These are phyloP conservation scores for Drosophila kanekoi DNA, from an alignment of 2,888 invertebrate species.

Conservation along the genomic window DNA sequence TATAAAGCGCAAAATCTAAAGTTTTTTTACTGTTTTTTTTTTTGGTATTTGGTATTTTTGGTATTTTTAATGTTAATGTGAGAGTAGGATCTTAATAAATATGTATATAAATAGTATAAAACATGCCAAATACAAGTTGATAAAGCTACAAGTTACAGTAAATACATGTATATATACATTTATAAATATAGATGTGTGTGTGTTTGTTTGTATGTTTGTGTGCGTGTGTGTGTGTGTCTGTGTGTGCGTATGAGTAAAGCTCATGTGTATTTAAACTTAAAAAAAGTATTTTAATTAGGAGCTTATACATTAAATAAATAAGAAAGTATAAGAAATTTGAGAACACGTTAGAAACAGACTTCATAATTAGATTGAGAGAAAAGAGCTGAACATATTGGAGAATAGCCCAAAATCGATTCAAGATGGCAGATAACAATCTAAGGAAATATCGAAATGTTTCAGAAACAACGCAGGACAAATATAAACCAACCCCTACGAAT, in stretches of 20 bases:
- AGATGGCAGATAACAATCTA: too few relatives aligned
- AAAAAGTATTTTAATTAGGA: background rate
- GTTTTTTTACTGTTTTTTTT: conserved; percentile 18
- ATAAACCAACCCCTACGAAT: too few relatives aligned
- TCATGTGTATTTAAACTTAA: background rate
- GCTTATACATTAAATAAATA: too few relatives aligned
- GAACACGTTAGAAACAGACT: too few relatives aligned
- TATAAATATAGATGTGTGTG: conserved; percentile 1
- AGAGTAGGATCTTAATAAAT: conserved; percentile 7
- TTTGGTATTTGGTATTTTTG: conserved; percentile 20
- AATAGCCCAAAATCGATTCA: too few relatives aligned
- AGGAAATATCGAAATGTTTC: too few relatives aligned
- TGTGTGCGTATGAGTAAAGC: conserved; percentile 6
- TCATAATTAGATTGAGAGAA: too few relatives aligned
- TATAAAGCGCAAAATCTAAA: conserved; percentile 50
- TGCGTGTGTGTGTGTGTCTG: conserved; percentile 5
- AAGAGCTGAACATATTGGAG: too few relatives aligned
- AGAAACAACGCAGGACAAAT: too few relatives aligned
- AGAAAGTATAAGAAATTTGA: background rate
- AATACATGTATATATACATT: background rate
- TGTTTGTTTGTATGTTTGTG: conserved; percentile 1
- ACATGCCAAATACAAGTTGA: conserved; percentile 33
- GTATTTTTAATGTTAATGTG: conserved; percentile 20
- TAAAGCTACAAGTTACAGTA: conserved; percentile 18
- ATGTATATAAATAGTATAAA: conserved; percentile 9